Base-by-base conservation (phyloP, 2,888 invertebrate genomes). In the Exephanes ischioxanthus region DNA sequence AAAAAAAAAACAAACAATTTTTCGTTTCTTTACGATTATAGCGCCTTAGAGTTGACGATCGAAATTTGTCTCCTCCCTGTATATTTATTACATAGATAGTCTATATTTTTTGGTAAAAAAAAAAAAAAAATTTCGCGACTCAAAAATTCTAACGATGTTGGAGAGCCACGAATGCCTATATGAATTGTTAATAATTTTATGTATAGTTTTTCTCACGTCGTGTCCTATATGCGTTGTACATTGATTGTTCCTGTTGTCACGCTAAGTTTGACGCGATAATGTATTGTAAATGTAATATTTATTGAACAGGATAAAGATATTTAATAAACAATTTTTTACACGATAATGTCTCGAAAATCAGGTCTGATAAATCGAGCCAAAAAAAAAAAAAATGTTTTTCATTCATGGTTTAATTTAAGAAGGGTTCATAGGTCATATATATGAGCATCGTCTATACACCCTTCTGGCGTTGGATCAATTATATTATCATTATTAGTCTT, bases 41-140 rank as follows among this genome's bases (percentile, higher is more conserved):
- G 53, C 19, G 53, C 19, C n/a, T 53, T 6, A 45, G 14, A 45
- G 45, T 0, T 45, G 14, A 45, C 16, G 5, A 48, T 78, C 22
- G 55, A 41, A 51, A 67, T 55, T 66, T 30, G 41, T 14, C 14
- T 41, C 22, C 9, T 77, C n/a, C 51, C 22, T 14, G 45, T 45
- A 45, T 53, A 41, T 68, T 55, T 77, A 67, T 61, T 83, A 14
- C 22, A 61, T 33, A 16, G 16, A 37, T 26, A 45, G 45, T 0
- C 2, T 45, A 45, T 45, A 66, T 51, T 90, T 96, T 58, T 86
- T 88, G 5, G 88, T 95, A 95, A 86, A 85, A 76, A 85, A 80
- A 85, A 76, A 85, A 80, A 86, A 85, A 76, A 85, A 80, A 61
- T 14, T 1, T 61, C 58, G 58, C 45, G 45, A 55, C 68, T 73